These are phyloP conservation scores for Saccostrea glomerata DNA, from an alignment of 1,140 invertebrate genomes.

Conservation along the genomic window DNA sequence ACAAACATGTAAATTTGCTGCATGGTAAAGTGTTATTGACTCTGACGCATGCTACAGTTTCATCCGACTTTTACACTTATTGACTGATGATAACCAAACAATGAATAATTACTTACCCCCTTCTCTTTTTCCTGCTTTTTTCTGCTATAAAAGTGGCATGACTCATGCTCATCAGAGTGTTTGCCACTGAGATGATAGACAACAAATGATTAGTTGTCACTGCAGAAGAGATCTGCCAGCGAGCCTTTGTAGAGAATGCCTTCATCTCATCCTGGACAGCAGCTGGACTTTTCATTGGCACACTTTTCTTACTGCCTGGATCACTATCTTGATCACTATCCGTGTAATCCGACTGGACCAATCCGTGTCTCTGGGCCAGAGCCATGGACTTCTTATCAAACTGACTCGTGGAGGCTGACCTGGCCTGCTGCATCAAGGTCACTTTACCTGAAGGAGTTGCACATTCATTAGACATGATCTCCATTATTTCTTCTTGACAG, in stretches of 20 bases:
- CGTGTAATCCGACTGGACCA: slow-evolving; percentile 47
- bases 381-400: slow-evolving; percentile 43
- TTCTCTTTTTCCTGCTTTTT: slow-evolving; percentile 49
- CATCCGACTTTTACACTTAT: neutral
- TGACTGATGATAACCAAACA: neutral
- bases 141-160: slow-evolving; percentile 89
- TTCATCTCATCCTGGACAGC: slow-evolving; percentile 59
- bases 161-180: slow-evolving; percentile 99
- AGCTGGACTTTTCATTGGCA: neutral
- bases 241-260: slow-evolving; percentile 82
- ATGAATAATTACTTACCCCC: slow-evolving; percentile 49
- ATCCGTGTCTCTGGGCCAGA: slow-evolving; percentile 57
- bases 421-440: slow-evolving; percentile 58
- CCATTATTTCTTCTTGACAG: slow-evolving; percentile 46
- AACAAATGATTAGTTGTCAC: slow-evolving; percentile 97
- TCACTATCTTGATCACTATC: slow-evolving; percentile 47
- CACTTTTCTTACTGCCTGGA: neutral
- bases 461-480: neutral
- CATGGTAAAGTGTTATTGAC: neutral
- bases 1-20: neutral
- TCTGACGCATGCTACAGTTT: no score
- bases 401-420: slow-evolving; percentile 46
- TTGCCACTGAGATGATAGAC: slow-evolving; percentile 94
- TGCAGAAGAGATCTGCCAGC: slow-evolving; percentile 97
- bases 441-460: slow-evolving; percentile 26